Evolutionary conservation across 2,888 invertebrate species (phyloP).

Genomic region (Drosophila engyochracea): DNA sequence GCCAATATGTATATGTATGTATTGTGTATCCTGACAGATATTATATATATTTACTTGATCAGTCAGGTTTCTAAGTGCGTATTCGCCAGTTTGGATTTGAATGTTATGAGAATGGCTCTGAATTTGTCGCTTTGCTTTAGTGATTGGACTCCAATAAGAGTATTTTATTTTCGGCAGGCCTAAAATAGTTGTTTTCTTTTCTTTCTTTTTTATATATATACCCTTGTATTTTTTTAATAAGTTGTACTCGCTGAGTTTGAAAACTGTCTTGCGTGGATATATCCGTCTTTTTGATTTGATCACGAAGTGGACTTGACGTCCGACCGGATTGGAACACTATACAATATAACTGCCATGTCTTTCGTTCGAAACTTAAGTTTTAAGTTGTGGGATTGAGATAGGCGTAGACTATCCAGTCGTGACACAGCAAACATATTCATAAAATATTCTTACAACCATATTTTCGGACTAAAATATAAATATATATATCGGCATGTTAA

Average conservation of each 20-base stretch:
- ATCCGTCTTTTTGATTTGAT: background rate
- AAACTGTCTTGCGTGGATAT: background rate
- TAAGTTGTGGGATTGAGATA: background rate
- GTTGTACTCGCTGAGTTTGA: background rate
- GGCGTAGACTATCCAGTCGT: background rate
- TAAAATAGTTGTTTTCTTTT: background rate
- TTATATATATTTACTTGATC: constrained; percentile 2
- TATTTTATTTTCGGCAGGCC: background rate
- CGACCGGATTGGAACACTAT: background rate
- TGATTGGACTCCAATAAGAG: background rate
- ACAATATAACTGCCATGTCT: background rate
- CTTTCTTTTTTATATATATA: background rate
- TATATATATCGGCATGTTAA: background rate
- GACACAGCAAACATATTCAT: background rate
- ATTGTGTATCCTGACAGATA: background rate
- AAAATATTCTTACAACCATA: background rate
- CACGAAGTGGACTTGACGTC: background rate
- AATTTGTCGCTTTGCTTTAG: background rate
- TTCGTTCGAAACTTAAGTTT: background rate
- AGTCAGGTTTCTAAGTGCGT: background rate
- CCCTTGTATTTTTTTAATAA: background rate
- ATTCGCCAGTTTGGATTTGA: background rate
- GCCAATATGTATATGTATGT: too few species aligned
- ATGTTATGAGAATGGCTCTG: background rate
- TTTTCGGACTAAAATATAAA: background rate